Evolutionary conservation across 2,888 invertebrate species (phyloP).

Genomic region (Stomorhina lunata): DNA sequence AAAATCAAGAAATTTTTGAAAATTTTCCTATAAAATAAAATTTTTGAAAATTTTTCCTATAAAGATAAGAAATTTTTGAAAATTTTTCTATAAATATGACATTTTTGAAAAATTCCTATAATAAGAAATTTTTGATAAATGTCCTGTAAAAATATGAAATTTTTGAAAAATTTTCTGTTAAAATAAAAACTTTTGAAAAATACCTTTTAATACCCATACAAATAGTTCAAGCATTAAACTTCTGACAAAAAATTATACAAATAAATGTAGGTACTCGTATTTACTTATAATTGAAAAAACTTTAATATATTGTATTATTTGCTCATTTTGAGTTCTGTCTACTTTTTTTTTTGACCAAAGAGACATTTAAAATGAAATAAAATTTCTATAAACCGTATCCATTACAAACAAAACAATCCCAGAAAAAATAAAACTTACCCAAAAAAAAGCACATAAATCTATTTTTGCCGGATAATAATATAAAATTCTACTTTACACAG

Average conservation of each 20-base stretch:
- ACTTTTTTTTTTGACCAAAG: background rate
- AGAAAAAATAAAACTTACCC: background rate
- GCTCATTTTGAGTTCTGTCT: background rate
- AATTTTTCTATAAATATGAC: too few species aligned
- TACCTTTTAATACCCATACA: background rate
- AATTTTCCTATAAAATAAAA: too few species aligned
- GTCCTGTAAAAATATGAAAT: too few species aligned
- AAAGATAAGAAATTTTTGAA: too few species aligned
- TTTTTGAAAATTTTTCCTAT: too few species aligned
- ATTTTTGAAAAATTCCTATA: too few species aligned
- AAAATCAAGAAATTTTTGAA: too few species aligned
- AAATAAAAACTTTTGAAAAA: too few species aligned
- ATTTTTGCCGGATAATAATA: slow-evolving; percentile 25
- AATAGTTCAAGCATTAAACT: slow-evolving; percentile 17
- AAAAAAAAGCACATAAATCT: slow-evolving; percentile 47
- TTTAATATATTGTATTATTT: slow-evolving; percentile 25
- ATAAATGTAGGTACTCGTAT: background rate
- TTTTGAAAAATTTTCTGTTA: too few species aligned
- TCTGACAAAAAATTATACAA: slow-evolving; percentile 2
- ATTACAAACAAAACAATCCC: background rate
- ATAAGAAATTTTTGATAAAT: too few species aligned
- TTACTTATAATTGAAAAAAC: slow-evolving; percentile 55
- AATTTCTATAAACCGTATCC: slow-evolving; percentile 7
- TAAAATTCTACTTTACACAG: slow-evolving; percentile 28
- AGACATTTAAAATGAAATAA: slow-evolving; percentile 21